Evolutionary conservation across 1,140 invertebrate species (phyloP), one percentile per base, ranked within the genome.

Genomic region (Macrotrachela quadricornifera): DNA sequence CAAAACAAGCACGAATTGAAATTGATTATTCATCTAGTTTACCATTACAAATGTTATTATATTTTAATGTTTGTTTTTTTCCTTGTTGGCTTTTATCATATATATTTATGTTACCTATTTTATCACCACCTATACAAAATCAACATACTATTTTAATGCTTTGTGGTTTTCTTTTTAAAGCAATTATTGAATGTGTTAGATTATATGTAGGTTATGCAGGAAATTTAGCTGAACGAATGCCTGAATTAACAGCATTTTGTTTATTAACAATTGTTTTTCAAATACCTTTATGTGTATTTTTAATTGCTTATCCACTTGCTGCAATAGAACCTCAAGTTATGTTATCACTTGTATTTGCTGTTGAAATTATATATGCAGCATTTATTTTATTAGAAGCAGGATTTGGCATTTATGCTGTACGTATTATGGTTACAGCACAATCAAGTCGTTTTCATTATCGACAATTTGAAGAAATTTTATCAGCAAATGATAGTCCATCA

Each of bases 231-330:
- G 81, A 82, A 70, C 80, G 81, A 69, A 84, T 86, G 59, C 81
- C 84, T 52, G 81, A 87, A 66, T 65, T 90, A 57, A 82, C 83
- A 39, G 81, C 81, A 49, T 86, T 85, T 65, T 82, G 85, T 76
- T 76, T 88, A 61, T 69, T 88, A 51, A 85, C 82, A 1, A 67
- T 81, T 6, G 68, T 90, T 6, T 75, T 91, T 51, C 82, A 87
- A 66, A 66, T 85, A 57, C 85, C 85, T 15, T 65, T 87, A 10
- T 75, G 82, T 55, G 63, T 77, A 37, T 81, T 83, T 54, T 72
- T 85, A 14, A 61, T 81, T 21, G 73, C 80, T 15, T 75, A 76
- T 60, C 73, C 78, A 47, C 61, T 73, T 48, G 72, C 77, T 49
- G 73, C 79, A 1, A 69, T 78, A 40, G 82, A 85, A 70, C 64